Conservation (phyloP, 2,888 invertebrate species). For the Thecophora atra region DNA sequence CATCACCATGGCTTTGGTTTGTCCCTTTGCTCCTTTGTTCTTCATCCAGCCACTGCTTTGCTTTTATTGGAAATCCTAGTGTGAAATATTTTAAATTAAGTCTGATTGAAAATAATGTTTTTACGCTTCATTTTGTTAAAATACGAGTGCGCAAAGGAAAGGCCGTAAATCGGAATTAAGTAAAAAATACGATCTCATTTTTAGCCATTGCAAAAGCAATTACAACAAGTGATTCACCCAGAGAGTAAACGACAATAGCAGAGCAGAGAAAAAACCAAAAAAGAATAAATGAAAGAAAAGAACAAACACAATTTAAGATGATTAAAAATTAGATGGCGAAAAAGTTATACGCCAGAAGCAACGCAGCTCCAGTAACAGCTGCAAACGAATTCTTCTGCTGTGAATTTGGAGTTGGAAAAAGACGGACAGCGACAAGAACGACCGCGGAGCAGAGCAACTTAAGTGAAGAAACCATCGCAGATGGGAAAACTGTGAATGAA, state of each 20-base stretch:
- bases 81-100: constrained; percentile 22
- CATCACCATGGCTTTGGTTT: not conserved
- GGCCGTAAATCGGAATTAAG: constrained; percentile 32
- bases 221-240: constrained; percentile 29
- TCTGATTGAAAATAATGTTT: constrained; percentile 51
- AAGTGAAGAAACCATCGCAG: constrained; percentile 48
- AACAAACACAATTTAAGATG: constrained; percentile 32
- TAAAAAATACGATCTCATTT: constrained; percentile 47
- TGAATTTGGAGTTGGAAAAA: constrained; percentile 34
- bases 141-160: constrained; percentile 35
- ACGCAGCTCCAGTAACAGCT: constrained; percentile 55
- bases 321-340: constrained; percentile 38
- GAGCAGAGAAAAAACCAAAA: not conserved
- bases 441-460: not conserved
- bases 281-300: not conserved
- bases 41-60: not conserved
- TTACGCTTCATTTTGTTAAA: constrained; percentile 44
- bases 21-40: not conserved
- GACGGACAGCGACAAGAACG: constrained; percentile 37
- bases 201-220: constrained; percentile 40
- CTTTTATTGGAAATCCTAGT: not conserved
- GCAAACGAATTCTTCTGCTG: constrained; percentile 48
- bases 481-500: constrained; percentile 56
- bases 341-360: constrained; percentile 27
- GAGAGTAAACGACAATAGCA: not conserved